Conservation (phyloP, 2,113 vertebrate genomes). For the Protobothrops flavoviridis region DNA sequence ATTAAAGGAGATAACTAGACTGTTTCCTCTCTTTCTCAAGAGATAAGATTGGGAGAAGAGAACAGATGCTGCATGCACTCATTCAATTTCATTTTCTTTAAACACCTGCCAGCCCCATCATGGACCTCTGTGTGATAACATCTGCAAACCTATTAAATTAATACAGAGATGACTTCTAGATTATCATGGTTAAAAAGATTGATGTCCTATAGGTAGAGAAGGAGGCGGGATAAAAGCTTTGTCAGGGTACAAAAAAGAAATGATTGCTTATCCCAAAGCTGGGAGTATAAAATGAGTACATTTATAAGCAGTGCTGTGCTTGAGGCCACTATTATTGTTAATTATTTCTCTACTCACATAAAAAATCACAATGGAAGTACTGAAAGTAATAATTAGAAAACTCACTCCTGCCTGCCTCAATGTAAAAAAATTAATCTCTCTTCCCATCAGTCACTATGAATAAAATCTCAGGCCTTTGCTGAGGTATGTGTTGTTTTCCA, state of each 20-base stretch:
- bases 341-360: slow-evolving; percentile 41
- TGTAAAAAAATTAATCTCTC: slow-evolving; percentile 37
- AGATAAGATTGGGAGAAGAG: not conserved
- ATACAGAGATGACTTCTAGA: slow-evolving; percentile 36
- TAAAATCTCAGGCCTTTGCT: slow-evolving; percentile 13
- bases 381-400: slow-evolving; percentile 51
- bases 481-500: not conserved
- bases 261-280: slow-evolving; percentile 43
- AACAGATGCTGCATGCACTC: not conserved
- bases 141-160: slow-evolving; percentile 37
- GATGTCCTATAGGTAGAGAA: slow-evolving; percentile 12
- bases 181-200: not conserved
- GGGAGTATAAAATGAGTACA: slow-evolving; percentile 25
- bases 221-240: slow-evolving; percentile 34
- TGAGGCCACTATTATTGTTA: slow-evolving; percentile 37
- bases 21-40: not conserved
- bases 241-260: slow-evolving; percentile 49
- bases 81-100: not conserved
- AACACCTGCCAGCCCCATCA: not conserved
- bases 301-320: slow-evolving; percentile 34
- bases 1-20: not conserved
- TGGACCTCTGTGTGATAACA: slow-evolving; percentile 3
- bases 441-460: slow-evolving; percentile 32
- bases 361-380: slow-evolving; percentile 47
- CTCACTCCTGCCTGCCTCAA: slow-evolving; percentile 34